Percentiles rank a stretch among this genome's conserved stretches.
Evolutionary conservation across 1,140 invertebrate species (phyloP).

Genomic region (Drosophila persimilis): DNA sequence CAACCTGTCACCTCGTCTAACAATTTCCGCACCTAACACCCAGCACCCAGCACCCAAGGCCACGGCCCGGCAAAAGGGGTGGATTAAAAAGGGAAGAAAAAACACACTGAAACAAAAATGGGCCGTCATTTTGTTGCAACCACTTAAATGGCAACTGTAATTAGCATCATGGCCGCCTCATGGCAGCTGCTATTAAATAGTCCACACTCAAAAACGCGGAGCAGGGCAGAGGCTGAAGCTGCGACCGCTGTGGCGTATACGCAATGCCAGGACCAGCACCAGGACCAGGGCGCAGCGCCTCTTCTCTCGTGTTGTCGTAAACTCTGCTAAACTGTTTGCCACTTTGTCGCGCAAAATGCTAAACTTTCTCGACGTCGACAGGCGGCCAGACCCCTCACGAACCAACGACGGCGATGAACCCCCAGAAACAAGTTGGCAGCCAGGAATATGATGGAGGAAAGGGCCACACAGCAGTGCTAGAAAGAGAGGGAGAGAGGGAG

Average conservation of each 20-base stretch:
- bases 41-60: no score
- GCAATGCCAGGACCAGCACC: conserved; percentile 39
- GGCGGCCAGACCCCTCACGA: neutral
- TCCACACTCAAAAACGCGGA: conserved; percentile 40
- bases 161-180: conserved; percentile 74
- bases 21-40: conserved; percentile 10
- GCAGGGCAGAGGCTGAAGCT: neutral
- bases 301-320: conserved; percentile 65
- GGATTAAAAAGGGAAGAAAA: conserved; percentile 14
- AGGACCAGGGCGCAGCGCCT: conserved; percentile 26
- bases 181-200: conserved; percentile 80
- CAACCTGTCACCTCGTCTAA: conserved; percentile 58
- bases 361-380: conserved; percentile 68
- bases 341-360: conserved; percentile 80
- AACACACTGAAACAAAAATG: conserved; percentile 10
- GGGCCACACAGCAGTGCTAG: neutral
- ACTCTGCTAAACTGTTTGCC: conserved; percentile 81
- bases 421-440: conserved; percentile 27
- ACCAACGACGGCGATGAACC: conserved; percentile 61
- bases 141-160: conserved; percentile 80
- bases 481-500: neutral
- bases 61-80: conserved; percentile 15
- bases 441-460: no score
- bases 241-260: conserved; percentile 68
- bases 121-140: conserved; percentile 74